phyloP scores from a whole-genome alignment of 30 jellyfish, hydroid and myxozoan genomes.

The Turritopsis dohrnii region DNA sequence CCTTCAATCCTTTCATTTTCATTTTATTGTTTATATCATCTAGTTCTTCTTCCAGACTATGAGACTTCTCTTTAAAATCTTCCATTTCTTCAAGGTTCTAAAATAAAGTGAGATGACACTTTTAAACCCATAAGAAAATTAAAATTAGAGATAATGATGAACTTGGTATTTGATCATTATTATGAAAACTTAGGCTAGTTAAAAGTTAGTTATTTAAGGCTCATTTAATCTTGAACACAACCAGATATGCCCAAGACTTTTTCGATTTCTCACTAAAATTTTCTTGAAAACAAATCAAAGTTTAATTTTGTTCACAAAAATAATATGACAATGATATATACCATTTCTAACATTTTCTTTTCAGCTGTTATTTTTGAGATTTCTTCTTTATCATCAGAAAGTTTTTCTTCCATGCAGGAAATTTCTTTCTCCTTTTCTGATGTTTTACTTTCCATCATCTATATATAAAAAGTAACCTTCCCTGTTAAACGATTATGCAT shows the following conservation, averaged over 20 bases:
- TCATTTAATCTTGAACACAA: too few relatives aligned
- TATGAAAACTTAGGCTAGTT: too few relatives aligned
- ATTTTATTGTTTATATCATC: slow-evolving; percentile 14
- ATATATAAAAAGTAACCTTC: neutral
- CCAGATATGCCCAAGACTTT: too few relatives aligned
- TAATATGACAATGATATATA: too few relatives aligned
- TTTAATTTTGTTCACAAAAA: too few relatives aligned
- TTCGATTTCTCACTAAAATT: too few relatives aligned
- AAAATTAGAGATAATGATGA: too few relatives aligned
- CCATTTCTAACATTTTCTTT: neutral
- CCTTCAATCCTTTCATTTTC: slow-evolving; percentile 21
- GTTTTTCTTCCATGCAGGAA: neutral
- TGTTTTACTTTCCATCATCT: neutral
- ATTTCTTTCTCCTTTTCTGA: neutral
- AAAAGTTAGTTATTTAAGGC: too few relatives aligned
- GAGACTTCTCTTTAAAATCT: neutral
- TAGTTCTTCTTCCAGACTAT: slow-evolving; percentile 8
- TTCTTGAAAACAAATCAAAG: too few relatives aligned
- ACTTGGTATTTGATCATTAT: too few relatives aligned
- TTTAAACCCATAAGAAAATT: too few relatives aligned
- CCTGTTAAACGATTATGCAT: too few relatives aligned
- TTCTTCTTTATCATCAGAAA: neutral
- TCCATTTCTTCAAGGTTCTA: slow-evolving; percentile 3
- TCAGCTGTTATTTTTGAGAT: neutral
- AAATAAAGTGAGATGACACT: neutral